Percentiles rank a stretch among this genome's conserved stretches.
These are phyloP conservation scores for Beris chalybata DNA, from an alignment of 2,888 invertebrate genomes.

Conservation along the genomic window DNA sequence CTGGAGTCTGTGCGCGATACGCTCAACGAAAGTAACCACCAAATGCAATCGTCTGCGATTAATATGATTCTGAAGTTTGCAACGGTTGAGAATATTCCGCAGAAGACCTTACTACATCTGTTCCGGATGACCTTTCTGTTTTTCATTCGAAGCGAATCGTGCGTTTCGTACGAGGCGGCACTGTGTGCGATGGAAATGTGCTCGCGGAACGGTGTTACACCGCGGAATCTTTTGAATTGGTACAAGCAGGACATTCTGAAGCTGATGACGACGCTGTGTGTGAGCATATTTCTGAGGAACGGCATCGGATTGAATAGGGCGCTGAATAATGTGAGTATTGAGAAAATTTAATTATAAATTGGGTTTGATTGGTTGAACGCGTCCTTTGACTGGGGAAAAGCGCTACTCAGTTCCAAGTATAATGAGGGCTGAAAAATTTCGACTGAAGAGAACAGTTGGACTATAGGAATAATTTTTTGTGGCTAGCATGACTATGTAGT, in stretches of 20 bases:
- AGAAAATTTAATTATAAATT: background rate
- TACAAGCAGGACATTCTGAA: conserved; percentile 52
- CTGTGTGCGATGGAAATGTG: conserved; percentile 51
- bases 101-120: conserved; percentile 47
- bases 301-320: conserved; percentile 49
- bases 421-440: too few species aligned
- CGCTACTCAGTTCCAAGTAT: too few species aligned
- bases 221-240: conserved; percentile 53
- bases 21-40: conserved; percentile 32
- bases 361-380: background rate
- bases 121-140: conserved; percentile 53
- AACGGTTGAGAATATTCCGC: conserved; percentile 42
- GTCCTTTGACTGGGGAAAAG: background rate
- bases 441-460: background rate
- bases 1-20: conserved; percentile 34
- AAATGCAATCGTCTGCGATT: conserved; percentile 38
- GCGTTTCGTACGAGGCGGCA: conserved; percentile 51
- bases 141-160: conserved; percentile 48
- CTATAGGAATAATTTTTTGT: too few species aligned
- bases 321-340: conserved; percentile 45
- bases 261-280: conserved; percentile 47
- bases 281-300: conserved; percentile 47
- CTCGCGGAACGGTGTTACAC: conserved; percentile 46
- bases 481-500: too few species aligned
- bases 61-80: conserved; percentile 40